These are phyloP conservation scores for Ellobium chinense DNA, from an alignment of 2,888 invertebrate genomes.

Conservation along the genomic window DNA sequence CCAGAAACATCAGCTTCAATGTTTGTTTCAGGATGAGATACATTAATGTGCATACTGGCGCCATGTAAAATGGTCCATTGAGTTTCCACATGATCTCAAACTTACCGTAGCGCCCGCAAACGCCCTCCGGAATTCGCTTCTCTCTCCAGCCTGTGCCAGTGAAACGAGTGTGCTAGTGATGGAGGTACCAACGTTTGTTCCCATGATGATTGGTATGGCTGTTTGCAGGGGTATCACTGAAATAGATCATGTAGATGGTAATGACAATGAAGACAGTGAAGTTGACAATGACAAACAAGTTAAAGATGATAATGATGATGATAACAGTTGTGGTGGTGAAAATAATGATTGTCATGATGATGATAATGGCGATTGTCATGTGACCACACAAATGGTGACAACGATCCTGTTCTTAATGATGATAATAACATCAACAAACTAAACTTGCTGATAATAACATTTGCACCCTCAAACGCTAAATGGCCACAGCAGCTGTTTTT, in stretches of 20 bases:
- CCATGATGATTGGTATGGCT: conserved; percentile 82
- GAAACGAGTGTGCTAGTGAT: conserved; percentile 82
- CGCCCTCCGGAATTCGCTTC: conserved; percentile 79
- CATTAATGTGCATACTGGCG: too few species aligned
- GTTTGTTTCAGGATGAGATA: background rate
- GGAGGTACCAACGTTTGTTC: conserved; percentile 82
- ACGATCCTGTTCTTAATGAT: background rate
- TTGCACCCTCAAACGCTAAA: too few species aligned
- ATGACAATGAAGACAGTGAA: background rate
- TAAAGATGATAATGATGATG: background rate
- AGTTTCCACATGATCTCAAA: too few species aligned
- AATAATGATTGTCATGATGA: background rate
- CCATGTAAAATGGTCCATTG: too few species aligned
- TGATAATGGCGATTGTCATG: background rate
- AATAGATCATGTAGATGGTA: conserved; percentile 18
- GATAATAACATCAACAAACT: background rate
- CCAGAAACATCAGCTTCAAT: too few species aligned
- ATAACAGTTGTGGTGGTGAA: background rate
- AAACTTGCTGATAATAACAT: too few species aligned
- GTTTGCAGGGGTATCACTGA: conserved; percentile 74
- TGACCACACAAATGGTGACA: background rate
- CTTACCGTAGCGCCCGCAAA: conserved; percentile 77
- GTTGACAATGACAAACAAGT: background rate
- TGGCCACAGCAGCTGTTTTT: too few species aligned
- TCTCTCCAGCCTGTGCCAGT: conserved; percentile 75